Base-by-base conservation (phyloP, 2,797 vertebrate species). In the Falco cherrug region DNA sequence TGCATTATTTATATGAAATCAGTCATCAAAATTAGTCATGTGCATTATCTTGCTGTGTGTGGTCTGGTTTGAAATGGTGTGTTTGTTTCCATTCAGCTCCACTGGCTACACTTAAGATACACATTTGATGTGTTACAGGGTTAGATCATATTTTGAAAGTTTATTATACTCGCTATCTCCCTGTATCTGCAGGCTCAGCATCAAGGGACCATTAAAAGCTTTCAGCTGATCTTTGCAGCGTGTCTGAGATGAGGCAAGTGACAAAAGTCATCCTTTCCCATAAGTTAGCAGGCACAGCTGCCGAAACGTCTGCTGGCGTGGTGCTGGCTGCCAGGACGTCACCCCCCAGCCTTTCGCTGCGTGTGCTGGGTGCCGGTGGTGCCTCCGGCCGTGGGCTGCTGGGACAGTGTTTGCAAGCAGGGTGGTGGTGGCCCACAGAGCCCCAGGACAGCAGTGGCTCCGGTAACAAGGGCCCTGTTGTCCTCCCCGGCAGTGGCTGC, bases 1-100 rank as follows among this genome's bases (percentile, higher is more conserved):
- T 93, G 53, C 69, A 73, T 97, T 97, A 96, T 93, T 95, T 96
- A 90, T 93, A 76, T 87, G 87, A 97, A 96, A 97, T 96, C 91
- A 97, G 90, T 93, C 96, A 96, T 97, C 96, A 87, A 84, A 97
- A 94, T 97, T 97, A 97, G 95, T 97, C 97, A 97, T 95, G 89
- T 88, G 93, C 76, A 56, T 94, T 97, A 97, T 98, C 96, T 92
- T 84, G 69, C 94, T 93, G 95, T 97, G 97, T 98, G 98, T 98
- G 98, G 97, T 97, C 98, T 93, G 74, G 73, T 84, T 74, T 93
- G 92, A 90, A 85, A 80, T 48, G 67, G 26, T 53, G 76, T 89
- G 82, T 91, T 94, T 89, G 76, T 95, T 95, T 94, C 93, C 61
- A 47, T 39, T 88, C 89, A 91, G 90, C 89, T 85, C 95, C 28